Percentiles rank a stretch among this genome's conserved stretches.
phyloP scores from a whole-genome alignment of 2,113 vertebrate species.

The Columbina picui region DNA sequence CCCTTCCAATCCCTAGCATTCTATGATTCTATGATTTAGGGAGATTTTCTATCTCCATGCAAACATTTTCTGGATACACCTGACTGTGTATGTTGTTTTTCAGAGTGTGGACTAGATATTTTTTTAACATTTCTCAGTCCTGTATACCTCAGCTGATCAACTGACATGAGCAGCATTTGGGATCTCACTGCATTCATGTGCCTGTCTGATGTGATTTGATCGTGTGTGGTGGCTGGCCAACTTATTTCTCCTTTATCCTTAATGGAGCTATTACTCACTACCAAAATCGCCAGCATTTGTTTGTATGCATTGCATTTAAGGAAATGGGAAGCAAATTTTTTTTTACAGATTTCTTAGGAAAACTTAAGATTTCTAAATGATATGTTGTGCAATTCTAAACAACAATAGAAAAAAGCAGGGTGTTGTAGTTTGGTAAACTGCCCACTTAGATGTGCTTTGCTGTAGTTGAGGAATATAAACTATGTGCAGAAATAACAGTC shows the following conservation, averaged over 20 bases:
- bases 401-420: neutral
- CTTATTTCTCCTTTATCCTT: neutral
- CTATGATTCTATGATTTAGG: no score
- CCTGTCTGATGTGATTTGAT: neutral
- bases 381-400: neutral
- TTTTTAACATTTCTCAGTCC: neutral
- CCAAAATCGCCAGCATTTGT: neutral
- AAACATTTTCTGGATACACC: neutral
- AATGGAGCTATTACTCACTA: neutral
- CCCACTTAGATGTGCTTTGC: neutral
- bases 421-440: neutral
- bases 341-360: neutral
- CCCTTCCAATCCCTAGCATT: no score
- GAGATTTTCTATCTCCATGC: neutral
- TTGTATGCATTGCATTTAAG: neutral
- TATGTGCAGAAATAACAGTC: neutral
- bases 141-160: neutral
- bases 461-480: neutral
- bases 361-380: neutral
- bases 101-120: neutral
- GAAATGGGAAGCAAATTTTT: neutral
- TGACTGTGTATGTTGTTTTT: neutral
- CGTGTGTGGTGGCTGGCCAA: neutral
- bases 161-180: neutral
- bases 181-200: fast-evolving